Base-by-base conservation (phyloP, 2,888 invertebrate species). In the Hymenopus coronatus region DNA sequence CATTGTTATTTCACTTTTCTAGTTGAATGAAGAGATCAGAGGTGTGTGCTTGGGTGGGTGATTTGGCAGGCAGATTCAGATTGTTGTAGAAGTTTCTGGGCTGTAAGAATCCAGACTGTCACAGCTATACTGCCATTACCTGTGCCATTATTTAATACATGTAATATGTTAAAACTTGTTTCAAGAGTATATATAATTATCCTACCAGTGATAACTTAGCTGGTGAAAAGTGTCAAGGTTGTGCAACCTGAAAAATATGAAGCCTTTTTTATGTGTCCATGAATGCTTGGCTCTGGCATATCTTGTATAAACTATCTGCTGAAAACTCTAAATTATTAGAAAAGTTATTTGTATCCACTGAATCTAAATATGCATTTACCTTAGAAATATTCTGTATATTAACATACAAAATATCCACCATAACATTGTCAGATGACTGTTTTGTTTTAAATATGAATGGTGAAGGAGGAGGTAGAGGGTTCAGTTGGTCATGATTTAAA, bases 121-220 rank as follows among this genome's bases (percentile, higher is more conserved):
- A 89, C 88, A 90, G 90, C 90, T 90, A 89, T 90, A 90, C 90
- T 90, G 90, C 90, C 90, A 90, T 90, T 89, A 89, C 89, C 90
- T 90, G 90, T 90, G 90, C 90, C 90, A 90, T 90, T 90, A 90
- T 90, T 89, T 87, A 88, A 83, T 88, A 89, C 83, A 86, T 89
- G 85, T 88, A 85, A 85, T 88, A 88, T 83, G 85, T 89, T 83
- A 86, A 28, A n/a, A 82, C 81, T 83, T 83, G 82, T 89, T 85
- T 81, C 82, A 85, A 83, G 28, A 40, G 33, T 85, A 40, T 28
- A 40, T 85, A 14, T 85, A 54, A 85, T 33, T n/a, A 46, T 85
- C 28, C n/a, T 85, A 54, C 54, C 85, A 85, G 40, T 54, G 28
- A 85, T 27, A 28, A 27, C 54, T 70, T 70, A 70, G 6, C 54